Conservation (phyloP, 1,140 invertebrate genomes). For the Centruroides vittatus region DNA sequence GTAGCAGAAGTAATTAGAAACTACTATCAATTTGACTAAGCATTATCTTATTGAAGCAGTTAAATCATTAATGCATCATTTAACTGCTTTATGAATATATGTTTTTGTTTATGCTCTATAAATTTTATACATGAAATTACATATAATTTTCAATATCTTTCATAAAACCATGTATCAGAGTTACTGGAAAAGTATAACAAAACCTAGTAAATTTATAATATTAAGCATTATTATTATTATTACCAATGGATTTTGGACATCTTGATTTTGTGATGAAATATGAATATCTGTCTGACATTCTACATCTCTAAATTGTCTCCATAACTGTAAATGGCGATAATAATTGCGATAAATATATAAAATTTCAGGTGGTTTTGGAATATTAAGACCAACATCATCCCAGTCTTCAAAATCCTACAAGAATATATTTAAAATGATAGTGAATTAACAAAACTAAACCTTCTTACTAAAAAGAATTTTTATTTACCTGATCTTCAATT, state of each 20-base stretch:
- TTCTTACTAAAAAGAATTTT: not conserved
- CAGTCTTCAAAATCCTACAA: slow-evolving; percentile 77
- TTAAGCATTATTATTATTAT: not conserved
- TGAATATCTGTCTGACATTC: slow-evolving; percentile 13
- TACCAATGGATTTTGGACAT: too few species aligned
- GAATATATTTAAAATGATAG: slow-evolving; percentile 4
- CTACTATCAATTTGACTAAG: too few species aligned
- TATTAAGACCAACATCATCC: slow-evolving; percentile 75
- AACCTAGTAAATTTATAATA: not conserved
- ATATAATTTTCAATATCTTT: too few species aligned
- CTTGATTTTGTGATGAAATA: not conserved
- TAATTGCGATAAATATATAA: slow-evolving; percentile 60
- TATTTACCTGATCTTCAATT: slow-evolving; percentile 62
- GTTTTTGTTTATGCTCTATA: too few species aligned
- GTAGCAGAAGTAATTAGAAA: too few species aligned
- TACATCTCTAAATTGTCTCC: too few species aligned
- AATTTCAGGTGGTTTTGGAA: slow-evolving; percentile 60
- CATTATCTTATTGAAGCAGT: too few species aligned
- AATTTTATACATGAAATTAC: too few species aligned
- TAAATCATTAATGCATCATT: too few species aligned
- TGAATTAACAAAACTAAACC: not conserved
- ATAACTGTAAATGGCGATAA: slow-evolving; percentile 14
- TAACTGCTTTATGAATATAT: too few species aligned
- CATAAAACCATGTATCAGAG: too few species aligned
- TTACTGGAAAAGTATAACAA: too few species aligned